Evolutionary conservation across 1,140 invertebrate genomes (phyloP).

Genomic region (Nephila pilipes): DNA sequence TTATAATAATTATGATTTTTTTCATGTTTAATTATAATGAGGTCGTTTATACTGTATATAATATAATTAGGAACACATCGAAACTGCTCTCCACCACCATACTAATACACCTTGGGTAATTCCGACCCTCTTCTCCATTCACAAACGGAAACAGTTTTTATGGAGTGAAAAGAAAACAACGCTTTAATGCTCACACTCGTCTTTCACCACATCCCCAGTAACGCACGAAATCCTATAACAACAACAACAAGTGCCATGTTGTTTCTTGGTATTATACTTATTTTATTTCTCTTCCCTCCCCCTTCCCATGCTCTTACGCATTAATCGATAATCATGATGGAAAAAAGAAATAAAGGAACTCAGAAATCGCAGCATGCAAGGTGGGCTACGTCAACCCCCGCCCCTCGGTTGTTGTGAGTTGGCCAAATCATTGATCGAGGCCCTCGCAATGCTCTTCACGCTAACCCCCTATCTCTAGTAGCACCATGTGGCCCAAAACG

Average conservation of each 20-base stretch:
- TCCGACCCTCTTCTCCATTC: too few relatives aligned
- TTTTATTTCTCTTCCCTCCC: not conserved
- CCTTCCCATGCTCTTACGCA: not conserved
- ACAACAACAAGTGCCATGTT: slow-evolving; percentile 13
- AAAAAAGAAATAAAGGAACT: not conserved
- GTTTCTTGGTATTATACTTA: not conserved
- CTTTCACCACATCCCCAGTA: not conserved
- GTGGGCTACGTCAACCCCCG: not conserved
- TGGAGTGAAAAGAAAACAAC: not conserved
- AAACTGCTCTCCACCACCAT: too few relatives aligned
- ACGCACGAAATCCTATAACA: slow-evolving; percentile 19
- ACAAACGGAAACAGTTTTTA: too few relatives aligned
- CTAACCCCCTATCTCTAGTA: slow-evolving; percentile 28
- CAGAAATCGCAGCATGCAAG: not conserved
- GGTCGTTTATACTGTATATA: too few relatives aligned
- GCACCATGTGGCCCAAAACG: slow-evolving; percentile 31
- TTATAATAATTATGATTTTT: too few relatives aligned
- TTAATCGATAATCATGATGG: slow-evolving; percentile 28
- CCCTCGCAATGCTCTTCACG: not conserved
- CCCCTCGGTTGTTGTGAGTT: slow-evolving; percentile 19
- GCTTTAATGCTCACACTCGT: not conserved
- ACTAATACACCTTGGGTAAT: too few relatives aligned
- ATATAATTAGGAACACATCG: too few relatives aligned
- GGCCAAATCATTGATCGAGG: slow-evolving; percentile 48
- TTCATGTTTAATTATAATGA: too few relatives aligned